phyloP scores from a whole-genome alignment of 2,888 invertebrate genomes.

The Silvanus unidentatus region DNA sequence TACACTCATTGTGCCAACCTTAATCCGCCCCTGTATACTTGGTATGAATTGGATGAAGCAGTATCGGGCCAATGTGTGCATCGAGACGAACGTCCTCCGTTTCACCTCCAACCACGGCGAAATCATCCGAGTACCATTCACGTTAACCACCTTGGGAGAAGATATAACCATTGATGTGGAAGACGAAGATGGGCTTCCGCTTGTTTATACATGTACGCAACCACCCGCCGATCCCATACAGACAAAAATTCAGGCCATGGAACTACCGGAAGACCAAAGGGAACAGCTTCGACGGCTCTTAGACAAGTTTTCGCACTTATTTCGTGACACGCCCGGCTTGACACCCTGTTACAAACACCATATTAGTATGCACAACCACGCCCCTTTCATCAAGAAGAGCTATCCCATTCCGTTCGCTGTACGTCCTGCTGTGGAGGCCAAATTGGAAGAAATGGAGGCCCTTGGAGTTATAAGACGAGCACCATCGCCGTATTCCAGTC shows the following conservation, averaged over 20 bases:
- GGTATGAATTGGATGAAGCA: conserved; percentile 7
- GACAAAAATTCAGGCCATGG: not conserved
- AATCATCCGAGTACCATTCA: too few species aligned
- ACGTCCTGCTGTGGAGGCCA: conserved; percentile 4
- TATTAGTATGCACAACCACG: conserved; percentile 6
- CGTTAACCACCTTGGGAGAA: too few species aligned
- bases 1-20: not conserved
- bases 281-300: not conserved
- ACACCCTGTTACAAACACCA: conserved; percentile 8
- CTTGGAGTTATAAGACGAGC: conserved; percentile 7
- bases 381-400: conserved; percentile 5
- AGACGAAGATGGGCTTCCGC: too few species aligned
- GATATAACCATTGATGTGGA: too few species aligned
- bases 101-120: too few species aligned
- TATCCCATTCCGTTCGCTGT: conserved; percentile 11
- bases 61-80: not conserved
- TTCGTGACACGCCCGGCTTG: conserved; percentile 8
- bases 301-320: not conserved
- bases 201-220: not conserved
- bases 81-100: too few species aligned
- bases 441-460: conserved; percentile 11
- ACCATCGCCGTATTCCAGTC: conserved; percentile 9
- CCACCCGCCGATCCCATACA: not conserved
- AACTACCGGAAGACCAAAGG: not conserved
- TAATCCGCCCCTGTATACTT: conserved; percentile 7